Evolutionary conservation across 2,888 invertebrate species (phyloP), one percentile per base, ranked within the genome.

Genomic region (Agrotis puta): DNA sequence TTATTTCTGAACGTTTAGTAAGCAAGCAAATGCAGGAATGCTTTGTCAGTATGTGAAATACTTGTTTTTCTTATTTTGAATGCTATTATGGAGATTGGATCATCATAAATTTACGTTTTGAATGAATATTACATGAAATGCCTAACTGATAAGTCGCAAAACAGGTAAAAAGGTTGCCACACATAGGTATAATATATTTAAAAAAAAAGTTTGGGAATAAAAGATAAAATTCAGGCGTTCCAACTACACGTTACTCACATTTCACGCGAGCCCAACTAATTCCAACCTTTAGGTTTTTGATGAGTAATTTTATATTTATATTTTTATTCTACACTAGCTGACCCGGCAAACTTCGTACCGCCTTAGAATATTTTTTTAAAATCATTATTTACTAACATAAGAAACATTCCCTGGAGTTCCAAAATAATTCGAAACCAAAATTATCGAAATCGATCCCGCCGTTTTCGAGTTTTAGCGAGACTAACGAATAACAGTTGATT

Each of bases 41-140:
- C 33, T 3, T 33, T 9, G 24, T 62, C 1, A 16, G 54, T 33
- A 62, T 51, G 18, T 51, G 16, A 20, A 58, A 57, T 62, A 57
- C 70, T 57, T 56, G 50, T 45, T 71, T 56, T 22, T 16, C 18
- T 70, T 20, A 33, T 56, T 51, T 47, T 51, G n/a, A 33, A 22
- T 43, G 14, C 43, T 20, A 18, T 22, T 70, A 22, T 22, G 50
- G 50, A 43, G 24, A 22, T 33, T 33, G 27, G n/a, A 27, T 59
- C 45, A 39, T 11, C 16, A n/a, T 14, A 4, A 18, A 18, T 51
- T 65, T 33, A 45, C 18, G 61, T 22, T 61, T 27, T 22, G 22
- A n/a, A 22, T 48, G 18, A 9, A 5, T 33, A 33, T 33, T 61
- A 3, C 27, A 14, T 39, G 9, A 22, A 33, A 50, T 64, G 22